Evolutionary conservation across 2,113 vertebrate species (phyloP).

Genomic region (Glaucidium brasilianum): DNA sequence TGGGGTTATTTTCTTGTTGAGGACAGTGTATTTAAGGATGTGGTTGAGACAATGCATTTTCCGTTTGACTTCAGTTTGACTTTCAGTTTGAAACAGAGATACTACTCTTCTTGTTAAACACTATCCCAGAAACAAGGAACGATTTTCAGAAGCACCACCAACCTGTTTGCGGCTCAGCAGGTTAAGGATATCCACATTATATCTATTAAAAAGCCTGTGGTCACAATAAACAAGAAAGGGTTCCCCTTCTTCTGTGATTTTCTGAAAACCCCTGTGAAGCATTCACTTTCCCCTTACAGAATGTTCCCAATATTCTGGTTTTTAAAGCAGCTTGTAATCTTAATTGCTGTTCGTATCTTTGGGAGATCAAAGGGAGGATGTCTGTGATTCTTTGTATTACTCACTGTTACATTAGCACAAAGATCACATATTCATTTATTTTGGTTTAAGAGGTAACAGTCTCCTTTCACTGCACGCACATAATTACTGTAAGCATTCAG

Average conservation of each 20-base stretch:
- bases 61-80: conserved; percentile 53
- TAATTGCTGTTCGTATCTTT: conserved; percentile 27
- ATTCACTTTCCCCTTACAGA: background rate
- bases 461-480: conserved; percentile 52
- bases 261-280: background rate
- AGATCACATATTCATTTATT: conserved; percentile 33
- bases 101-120: background rate
- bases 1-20: background rate
- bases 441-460: conserved; percentile 30
- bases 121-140: conserved; percentile 23
- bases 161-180: background rate
- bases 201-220: background rate
- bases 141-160: conserved; percentile 6
- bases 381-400: conserved; percentile 41
- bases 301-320: background rate
- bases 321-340: background rate
- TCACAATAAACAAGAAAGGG: rapidly evolving
- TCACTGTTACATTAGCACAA: background rate
- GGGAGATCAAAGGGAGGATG: conserved; percentile 48
- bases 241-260: background rate
- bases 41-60: conserved; percentile 45
- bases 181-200: background rate
- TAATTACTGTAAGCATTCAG: conserved; percentile 50
- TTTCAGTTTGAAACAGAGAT: conserved; percentile 56
- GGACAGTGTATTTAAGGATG: conserved; percentile 12